Evolutionary conservation across 2,113 vertebrate species (phyloP), one percentile per base, ranked within the genome.

Genomic region (Halcyon senegalensis): DNA sequence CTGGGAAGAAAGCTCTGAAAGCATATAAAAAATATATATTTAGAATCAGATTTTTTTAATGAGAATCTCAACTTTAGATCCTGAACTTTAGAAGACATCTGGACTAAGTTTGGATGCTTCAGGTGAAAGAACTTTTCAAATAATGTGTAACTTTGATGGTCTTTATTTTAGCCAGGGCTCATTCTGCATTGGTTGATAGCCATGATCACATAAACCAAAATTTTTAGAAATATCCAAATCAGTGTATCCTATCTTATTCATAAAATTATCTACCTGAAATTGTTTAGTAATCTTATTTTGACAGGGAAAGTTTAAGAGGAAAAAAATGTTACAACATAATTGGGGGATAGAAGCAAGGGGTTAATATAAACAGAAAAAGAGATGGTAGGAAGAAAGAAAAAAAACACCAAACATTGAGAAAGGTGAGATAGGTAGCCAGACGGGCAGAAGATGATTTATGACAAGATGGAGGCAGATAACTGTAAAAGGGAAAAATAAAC

Each of bases 261-360:
- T 37, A 31, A 7, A 74, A 55, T 63, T 58, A 55, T 31, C 4
- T 46, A 30, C 11, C 3, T 55, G 7, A 68, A 55, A 13, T 51
- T 48, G 8, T 24, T 77, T 44, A 2, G 11, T 59, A 67, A 23
- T 51, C 10, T 63, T 72, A 44, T 68, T 88, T 81, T 79, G n/a
- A 67, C 8, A 2, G 1, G 16, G 2, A 18, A 44, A 2, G 3
- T 8, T 41, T 51, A 64, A 76, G 10, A 46, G 2, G 4, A 3
- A 27, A n/a, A 17, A 13, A 7, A 46, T 19, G 10, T 18, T n/a
- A 60, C 44, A 37, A 60, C 8, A 4, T 73, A 43, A 35, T 3
- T 0, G 1, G 0, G 6, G 2, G 0, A 1, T 3, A 73, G 4
- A 19, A 81, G 12, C 2, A 56, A 53, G 20, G 7, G 58, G 25